Percentiles rank a stretch among this genome's conserved stretches.
These are phyloP conservation scores for Cassiopea xamachana DNA, from an alignment of 30 jellyfish, hydroid and myxozoan species.

Conservation along the genomic window DNA sequence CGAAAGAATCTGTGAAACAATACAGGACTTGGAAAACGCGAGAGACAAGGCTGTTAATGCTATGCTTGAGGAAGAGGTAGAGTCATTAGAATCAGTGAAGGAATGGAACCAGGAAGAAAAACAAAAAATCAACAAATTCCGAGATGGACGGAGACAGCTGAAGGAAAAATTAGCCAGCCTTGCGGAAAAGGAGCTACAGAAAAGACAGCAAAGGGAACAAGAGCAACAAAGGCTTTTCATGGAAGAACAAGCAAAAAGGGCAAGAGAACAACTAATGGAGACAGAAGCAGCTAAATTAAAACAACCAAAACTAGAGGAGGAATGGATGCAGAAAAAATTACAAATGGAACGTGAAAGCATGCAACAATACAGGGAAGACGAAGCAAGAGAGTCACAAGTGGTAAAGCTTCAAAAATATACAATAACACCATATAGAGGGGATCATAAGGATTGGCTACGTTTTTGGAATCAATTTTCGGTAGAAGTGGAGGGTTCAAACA, in stretches of 20 bases:
- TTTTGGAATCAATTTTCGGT: constrained; percentile 79
- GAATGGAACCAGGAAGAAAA: constrained; percentile 15
- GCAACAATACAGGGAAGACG: constrained; percentile 18
- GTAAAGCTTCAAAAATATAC: constrained; percentile 62
- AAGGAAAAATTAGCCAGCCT: constrained; percentile 32
- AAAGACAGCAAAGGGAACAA: constrained; percentile 29
- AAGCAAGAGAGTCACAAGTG: constrained; percentile 20
- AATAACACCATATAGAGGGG: constrained; percentile 66
- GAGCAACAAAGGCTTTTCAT: constrained; percentile 16
- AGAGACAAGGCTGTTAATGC: constrained; percentile 26
- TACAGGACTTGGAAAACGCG: constrained; percentile 41
- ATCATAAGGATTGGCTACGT: constrained; percentile 73
- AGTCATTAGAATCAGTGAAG: constrained; percentile 29
- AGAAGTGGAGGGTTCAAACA: constrained; percentile 70
- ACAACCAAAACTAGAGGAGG: constrained; percentile 32
- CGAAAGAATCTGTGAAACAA: constrained; percentile 16
- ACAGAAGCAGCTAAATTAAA: constrained; percentile 17
- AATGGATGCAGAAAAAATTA: constrained; percentile 44
- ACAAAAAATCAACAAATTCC: constrained; percentile 23
- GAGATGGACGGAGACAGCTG: constrained; percentile 30
- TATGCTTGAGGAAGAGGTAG: constrained; percentile 37
- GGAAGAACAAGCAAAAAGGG: constrained; percentile 30
- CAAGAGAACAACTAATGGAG: constrained; percentile 29
- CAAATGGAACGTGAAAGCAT: constrained; percentile 44
- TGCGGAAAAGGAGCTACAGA: constrained; percentile 3